Conservation (phyloP, 1,140 invertebrate species). For the Drosophila persimilis region DNA sequence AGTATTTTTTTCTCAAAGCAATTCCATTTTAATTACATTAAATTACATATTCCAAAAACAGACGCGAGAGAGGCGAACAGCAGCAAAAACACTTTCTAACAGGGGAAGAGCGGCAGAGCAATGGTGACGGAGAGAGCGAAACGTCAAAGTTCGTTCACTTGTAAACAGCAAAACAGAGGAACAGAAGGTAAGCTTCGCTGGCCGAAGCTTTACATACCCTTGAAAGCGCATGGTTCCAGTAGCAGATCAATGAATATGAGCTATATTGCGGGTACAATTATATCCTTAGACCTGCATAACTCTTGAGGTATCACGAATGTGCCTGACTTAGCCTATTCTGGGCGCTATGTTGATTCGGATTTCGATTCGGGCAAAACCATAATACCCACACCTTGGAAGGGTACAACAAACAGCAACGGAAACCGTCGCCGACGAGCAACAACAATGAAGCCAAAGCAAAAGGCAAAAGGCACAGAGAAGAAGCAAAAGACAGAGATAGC, state of each 20-base stretch:
- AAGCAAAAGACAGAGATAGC: not conserved
- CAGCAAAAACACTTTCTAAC: slow-evolving; percentile 68
- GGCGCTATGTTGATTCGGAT: too few relatives aligned
- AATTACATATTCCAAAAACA: slow-evolving; percentile 66
- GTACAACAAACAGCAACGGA: slow-evolving; percentile 36
- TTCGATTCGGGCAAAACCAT: too few relatives aligned
- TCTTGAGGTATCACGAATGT: not conserved
- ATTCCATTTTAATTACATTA: slow-evolving; percentile 69
- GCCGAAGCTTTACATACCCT: not conserved
- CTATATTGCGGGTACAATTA: too few relatives aligned
- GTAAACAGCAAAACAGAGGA: slow-evolving; percentile 74
- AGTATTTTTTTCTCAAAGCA: slow-evolving; percentile 23
- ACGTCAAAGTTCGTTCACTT: slow-evolving; percentile 79
- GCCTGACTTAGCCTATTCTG: too few relatives aligned
- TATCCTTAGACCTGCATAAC: too few relatives aligned
- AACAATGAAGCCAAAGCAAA: slow-evolving; percentile 48
- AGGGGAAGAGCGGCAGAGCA: not conserved
- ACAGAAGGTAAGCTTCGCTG: slow-evolving; percentile 1
- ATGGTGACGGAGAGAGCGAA: slow-evolving; percentile 14
- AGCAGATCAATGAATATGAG: too few relatives aligned
- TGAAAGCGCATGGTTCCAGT: too few relatives aligned
- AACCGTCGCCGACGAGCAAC: slow-evolving; percentile 49
- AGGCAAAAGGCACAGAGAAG: slow-evolving; percentile 2
- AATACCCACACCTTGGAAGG: too few relatives aligned
- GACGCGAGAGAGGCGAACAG: slow-evolving; percentile 39